Percentiles rank a stretch among this genome's conserved stretches.
phyloP scores from a whole-genome alignment of 1,140 invertebrate species.

The Hyles euphorbiae region DNA sequence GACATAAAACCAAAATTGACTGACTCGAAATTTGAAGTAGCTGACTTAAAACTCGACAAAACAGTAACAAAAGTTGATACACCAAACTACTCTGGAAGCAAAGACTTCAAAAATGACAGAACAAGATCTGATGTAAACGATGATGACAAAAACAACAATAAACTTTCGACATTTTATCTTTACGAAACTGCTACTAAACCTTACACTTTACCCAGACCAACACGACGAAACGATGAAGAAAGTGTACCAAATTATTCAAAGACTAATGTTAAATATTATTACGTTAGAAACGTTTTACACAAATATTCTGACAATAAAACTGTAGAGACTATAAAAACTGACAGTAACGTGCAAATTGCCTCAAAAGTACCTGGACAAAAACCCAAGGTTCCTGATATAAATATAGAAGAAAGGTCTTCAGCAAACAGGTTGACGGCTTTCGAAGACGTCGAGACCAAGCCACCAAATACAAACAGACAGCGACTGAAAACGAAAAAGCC shows the following conservation, averaged over 20 bases:
- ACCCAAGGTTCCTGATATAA: slow-evolving; percentile 20
- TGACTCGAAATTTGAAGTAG: slow-evolving; percentile 11
- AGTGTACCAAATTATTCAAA: slow-evolving; percentile 29
- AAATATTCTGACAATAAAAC: slow-evolving; percentile 64
- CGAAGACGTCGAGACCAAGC: slow-evolving; percentile 36
- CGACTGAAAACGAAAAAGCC: slow-evolving; percentile 37
- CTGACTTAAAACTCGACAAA: slow-evolving; percentile 4
- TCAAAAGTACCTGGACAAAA: slow-evolving; percentile 8
- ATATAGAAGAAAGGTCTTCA: slow-evolving; percentile 57
- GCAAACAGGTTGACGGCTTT: slow-evolving; percentile 40
- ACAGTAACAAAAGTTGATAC: slow-evolving; percentile 14
- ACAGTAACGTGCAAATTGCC: slow-evolving; percentile 2
- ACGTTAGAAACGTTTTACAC: slow-evolving; percentile 74
- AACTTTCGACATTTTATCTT: slow-evolving; percentile 61
- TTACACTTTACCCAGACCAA: slow-evolving; percentile 55
- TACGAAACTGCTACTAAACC: slow-evolving; percentile 63
- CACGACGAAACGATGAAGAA: slow-evolving; percentile 53
- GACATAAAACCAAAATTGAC: slow-evolving; percentile 17
- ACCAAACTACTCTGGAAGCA: slow-evolving; percentile 38
- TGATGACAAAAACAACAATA: slow-evolving; percentile 28
- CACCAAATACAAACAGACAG: slow-evolving; percentile 21
- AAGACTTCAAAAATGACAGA: slow-evolving; percentile 54
- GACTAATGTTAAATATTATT: slow-evolving; percentile 68
- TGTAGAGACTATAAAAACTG: slow-evolving; percentile 38
- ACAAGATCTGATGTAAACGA: slow-evolving; percentile 23